Percentiles rank a stretch among this genome's conserved stretches.
Evolutionary conservation across 2,797 vertebrate genomes (phyloP).

Genomic region (Chromobotia macracanthus): DNA sequence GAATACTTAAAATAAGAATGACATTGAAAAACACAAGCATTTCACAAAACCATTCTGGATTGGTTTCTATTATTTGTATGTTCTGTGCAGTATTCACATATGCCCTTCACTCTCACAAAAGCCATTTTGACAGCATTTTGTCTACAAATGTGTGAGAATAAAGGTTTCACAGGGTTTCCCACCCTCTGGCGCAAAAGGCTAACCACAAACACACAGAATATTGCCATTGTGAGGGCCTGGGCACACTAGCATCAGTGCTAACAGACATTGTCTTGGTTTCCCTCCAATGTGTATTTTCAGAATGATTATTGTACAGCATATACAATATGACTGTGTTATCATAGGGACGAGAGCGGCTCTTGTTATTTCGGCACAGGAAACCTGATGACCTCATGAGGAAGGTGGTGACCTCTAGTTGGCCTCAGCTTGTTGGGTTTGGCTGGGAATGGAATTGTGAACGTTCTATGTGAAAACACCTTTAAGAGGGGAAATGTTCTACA

Average conservation of each 20-base stretch:
- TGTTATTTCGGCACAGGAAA: slow-evolving; percentile 76
- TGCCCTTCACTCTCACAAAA: slow-evolving; percentile 38
- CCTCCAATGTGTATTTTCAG: slow-evolving; percentile 74
- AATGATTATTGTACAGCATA: slow-evolving; percentile 78
- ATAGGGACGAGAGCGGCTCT: slow-evolving; percentile 65
- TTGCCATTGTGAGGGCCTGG: slow-evolving; percentile 73
- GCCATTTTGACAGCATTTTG: slow-evolving; percentile 44
- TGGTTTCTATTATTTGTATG: slow-evolving; percentile 28
- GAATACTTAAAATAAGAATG: background rate
- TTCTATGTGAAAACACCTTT: slow-evolving; percentile 46
- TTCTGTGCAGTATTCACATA: slow-evolving; percentile 12
- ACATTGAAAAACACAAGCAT: background rate
- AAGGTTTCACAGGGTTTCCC: slow-evolving; percentile 50
- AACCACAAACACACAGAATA: slow-evolving; percentile 68
- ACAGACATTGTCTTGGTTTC: slow-evolving; percentile 80
- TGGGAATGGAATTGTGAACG: slow-evolving; percentile 57
- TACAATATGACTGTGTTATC: slow-evolving; percentile 77
- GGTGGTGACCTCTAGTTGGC: slow-evolving; percentile 70
- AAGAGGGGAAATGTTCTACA: background rate
- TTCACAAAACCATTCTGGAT: background rate
- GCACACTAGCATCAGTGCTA: slow-evolving; percentile 70
- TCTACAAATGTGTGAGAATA: slow-evolving; percentile 50
- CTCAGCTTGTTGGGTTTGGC: slow-evolving; percentile 62
- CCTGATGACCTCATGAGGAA: slow-evolving; percentile 75
- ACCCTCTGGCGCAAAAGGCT: slow-evolving; percentile 55